phyloP scores from a whole-genome alignment of 2,888 invertebrate genomes.

The Chrysolina haemoptera region DNA sequence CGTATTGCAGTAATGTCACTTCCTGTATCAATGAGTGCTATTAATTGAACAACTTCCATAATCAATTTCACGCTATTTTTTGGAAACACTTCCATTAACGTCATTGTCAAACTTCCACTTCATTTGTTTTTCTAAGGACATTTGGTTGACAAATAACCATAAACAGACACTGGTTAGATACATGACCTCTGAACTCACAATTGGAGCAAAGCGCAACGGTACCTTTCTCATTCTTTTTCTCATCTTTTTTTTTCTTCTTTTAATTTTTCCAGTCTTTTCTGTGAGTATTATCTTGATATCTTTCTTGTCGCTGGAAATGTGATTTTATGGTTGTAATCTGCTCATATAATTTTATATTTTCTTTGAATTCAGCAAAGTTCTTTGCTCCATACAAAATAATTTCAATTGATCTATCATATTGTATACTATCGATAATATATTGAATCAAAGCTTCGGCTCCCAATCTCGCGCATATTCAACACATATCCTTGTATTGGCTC shows the following conservation, averaged over 20 bases:
- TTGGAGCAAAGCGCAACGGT: too few species aligned
- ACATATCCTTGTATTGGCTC: conserved; percentile 65
- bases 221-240: too few species aligned
- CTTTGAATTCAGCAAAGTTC: conserved; percentile 36
- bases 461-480: conserved; percentile 64
- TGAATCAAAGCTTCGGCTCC: conserved; percentile 61
- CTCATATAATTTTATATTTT: conserved; percentile 1
- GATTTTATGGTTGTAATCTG: too few species aligned
- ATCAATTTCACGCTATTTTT: conserved; percentile 36
- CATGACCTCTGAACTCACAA: too few species aligned
- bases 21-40: conserved; percentile 48
- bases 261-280: background rate
- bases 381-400: conserved; percentile 52
- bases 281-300: background rate
- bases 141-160: background rate
- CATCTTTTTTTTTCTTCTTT: too few species aligned
- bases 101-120: conserved; percentile 17
- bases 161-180: background rate
- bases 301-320: too few species aligned
- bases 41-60: conserved; percentile 28
- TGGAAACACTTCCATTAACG: conserved; percentile 27
- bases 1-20: conserved; percentile 43
- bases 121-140: background rate
- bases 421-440: conserved; percentile 65
- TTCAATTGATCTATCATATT: conserved; percentile 51